phyloP scores from a whole-genome alignment of 2,797 vertebrate species.

The Tympanoctomys barrerae region DNA sequence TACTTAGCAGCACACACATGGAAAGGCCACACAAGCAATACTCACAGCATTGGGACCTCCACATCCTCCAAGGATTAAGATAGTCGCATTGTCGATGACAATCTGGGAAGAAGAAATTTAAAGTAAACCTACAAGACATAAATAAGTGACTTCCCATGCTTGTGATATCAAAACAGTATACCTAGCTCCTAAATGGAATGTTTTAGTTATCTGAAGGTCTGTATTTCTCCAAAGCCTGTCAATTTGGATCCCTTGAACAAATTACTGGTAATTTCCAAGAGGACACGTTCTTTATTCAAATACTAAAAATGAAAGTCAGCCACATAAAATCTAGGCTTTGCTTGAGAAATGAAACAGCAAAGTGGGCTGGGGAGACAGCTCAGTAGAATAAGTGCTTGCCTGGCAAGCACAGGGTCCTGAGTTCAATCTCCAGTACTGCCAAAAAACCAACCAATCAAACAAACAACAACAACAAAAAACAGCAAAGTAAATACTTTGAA shows the following conservation, averaged over 20 bases:
- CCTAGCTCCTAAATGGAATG: background rate
- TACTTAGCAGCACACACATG: rapidly evolving
- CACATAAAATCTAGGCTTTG: slow-evolving; percentile 44
- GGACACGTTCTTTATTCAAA: slow-evolving; percentile 48
- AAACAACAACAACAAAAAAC: background rate
- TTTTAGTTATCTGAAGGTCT: background rate
- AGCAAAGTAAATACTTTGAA: slow-evolving; percentile 45
- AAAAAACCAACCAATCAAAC: no score
- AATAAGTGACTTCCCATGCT: background rate
- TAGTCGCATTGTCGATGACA: slow-evolving; percentile 95
- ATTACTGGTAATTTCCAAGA: slow-evolving; percentile 20
- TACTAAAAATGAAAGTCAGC: slow-evolving; percentile 50
- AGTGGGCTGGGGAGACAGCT: background rate
- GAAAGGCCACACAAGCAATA: slow-evolving; percentile 67
- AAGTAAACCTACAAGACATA: slow-evolving; percentile 63
- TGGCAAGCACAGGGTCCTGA: no score
- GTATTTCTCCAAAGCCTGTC: slow-evolving; percentile 3
- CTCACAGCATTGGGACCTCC: slow-evolving; percentile 98
- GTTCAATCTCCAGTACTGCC: no score
- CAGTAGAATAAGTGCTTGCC: no score
- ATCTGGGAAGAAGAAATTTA: slow-evolving; percentile 90
- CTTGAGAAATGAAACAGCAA: slow-evolving; percentile 59
- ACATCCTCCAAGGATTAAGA: slow-evolving; percentile 97
- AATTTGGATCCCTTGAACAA: slow-evolving; percentile 7
- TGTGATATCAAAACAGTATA: background rate